Evolutionary conservation across 92 coral and sea anemone genomes (phyloP), one percentile per base, ranked within the genome.

Genomic region (Zoanthus sociatus): DNA sequence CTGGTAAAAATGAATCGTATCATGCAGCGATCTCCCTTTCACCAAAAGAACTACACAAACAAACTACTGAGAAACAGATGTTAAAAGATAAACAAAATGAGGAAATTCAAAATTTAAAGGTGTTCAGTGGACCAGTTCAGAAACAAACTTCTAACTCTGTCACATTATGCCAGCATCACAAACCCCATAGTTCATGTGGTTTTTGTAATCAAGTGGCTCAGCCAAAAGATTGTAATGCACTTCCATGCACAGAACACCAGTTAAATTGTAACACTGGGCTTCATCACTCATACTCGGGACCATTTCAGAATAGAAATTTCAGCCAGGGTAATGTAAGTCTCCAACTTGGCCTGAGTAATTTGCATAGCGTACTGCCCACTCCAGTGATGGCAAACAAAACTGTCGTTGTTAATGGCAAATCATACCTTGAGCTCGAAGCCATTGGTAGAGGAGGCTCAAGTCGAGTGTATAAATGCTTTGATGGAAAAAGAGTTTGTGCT

Each of bases 391-490:
- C 75, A n/a, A 88, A 84, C 21, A 83, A 88, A 21, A 82, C 84
- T 21, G 87, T 95, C 13, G 76, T 90, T 10, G 99, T 97, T 33
- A 97, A 97, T 81, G 98, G 99, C 12, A 93, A 92, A 79, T 73
- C 82, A 14, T 97, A 97, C 87, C 87, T 71, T 76, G 94, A 92
- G 79, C 90, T 94, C 46, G 95, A 90, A n/a, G 91, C 90, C 14
- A 95, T 97, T 79, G 99, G 99, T 5, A 86, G 92, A 86, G 99
- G 99, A 46, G 99, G 99, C 9, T 97, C 99, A 60, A 97, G 99
- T 83, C 90, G 95, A 94, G 99, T 95, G 54, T 78, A 92, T 56
- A 48, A 53, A 32, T 70, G 55, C 46, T 92, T 92, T 55, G 99
- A 95, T 86, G 95, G 97, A 26, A 91, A 97, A 61, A 90, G 90